These are phyloP conservation scores for Coluber constrictor DNA, from an alignment of 2,797 vertebrate genomes.

Conservation along the genomic window DNA sequence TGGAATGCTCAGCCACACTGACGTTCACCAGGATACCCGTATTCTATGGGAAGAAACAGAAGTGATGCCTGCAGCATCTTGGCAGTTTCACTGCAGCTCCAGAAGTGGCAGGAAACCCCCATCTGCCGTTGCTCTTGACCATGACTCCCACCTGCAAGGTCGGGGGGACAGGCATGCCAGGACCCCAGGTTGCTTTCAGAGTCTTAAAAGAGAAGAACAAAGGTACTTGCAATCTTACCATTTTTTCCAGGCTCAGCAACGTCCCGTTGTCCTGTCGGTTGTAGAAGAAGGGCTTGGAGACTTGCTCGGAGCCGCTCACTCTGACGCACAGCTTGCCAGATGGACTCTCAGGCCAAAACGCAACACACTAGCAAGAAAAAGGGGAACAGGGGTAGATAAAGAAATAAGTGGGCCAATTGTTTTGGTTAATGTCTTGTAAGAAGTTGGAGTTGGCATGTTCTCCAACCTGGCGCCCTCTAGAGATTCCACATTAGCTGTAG, in stretches of 20 bases:
- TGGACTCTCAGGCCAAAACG: conserved; percentile 89
- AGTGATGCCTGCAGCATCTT: not conserved
- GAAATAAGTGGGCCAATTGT: not conserved
- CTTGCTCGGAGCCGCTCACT: conserved; percentile 79
- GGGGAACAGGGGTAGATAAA: not conserved
- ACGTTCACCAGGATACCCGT: conserved; percentile 88
- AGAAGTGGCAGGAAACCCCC: not conserved
- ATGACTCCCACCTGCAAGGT: not conserved
- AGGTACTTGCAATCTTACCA: conserved; percentile 71
- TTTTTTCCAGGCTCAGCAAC: conserved; percentile 80
- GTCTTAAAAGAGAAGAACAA: not conserved
- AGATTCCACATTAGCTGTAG: not conserved
- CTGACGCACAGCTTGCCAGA: conserved; percentile 85
- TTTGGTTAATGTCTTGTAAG: not conserved
- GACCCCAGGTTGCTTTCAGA: not conserved
- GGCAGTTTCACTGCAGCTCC: not conserved
- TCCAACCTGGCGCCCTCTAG: not conserved
- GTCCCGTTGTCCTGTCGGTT: conserved; percentile 89
- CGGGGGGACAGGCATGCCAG: not conserved
- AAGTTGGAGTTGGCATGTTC: not conserved
- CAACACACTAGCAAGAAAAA: conserved; percentile 79
- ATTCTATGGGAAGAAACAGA: conserved; percentile 67
- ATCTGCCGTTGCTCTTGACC: not conserved
- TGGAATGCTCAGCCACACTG: conserved; percentile 83
- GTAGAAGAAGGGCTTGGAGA: conserved; percentile 86